Evolutionary conservation across 2,797 vertebrate species (phyloP), one percentile per base, ranked within the genome.

Genomic region (Sciaenops ocellatus): DNA sequence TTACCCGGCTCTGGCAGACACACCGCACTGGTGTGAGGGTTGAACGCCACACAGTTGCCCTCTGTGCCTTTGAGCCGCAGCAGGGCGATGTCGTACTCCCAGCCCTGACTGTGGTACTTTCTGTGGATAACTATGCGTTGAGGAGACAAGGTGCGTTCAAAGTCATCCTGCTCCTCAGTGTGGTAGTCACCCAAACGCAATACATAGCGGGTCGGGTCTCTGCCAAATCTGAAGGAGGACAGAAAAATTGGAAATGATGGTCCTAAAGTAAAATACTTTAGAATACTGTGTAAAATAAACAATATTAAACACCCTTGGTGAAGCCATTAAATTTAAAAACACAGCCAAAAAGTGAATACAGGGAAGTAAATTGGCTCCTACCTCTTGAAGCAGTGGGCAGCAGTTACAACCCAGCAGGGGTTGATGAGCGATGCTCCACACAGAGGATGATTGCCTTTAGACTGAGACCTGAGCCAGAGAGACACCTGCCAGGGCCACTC

Each of bases 341-440:
- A 30, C 11, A 13, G 18, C 24, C 22, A 48, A 57, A 47, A 42
- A 16, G 47, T 41, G 6, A 52, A 62, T 26, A 61, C 6, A 41
- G 18, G n/a, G 5, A 17, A 18, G 16, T 2, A 60, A 38, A 38
- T 61, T 67, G 48, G 69, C 42, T 86, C 74, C 51, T 74, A 97
- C 97, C 96, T 96, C 90, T 97, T 97, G 89, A 98, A 98, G 92
- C 97, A 98, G 90, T 97, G 97, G 24, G 97, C 97, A n/a, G 97
- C 97, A 13, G 97, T 97, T 51, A 97, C 64, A 2, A 95, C 93
- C 97, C 97, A 97, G 85, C 97, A 98, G 90, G 94, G 94, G 92
- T 93, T 95, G 84, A 97, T 95, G 44, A 97, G 91, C 0, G 97
- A 97, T 1, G 96, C 96, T 34, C 97, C 96, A 1, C 97, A 97